phyloP scores from a whole-genome alignment of 1,140 invertebrate species.

The Maconellicoccus hirsutus region DNA sequence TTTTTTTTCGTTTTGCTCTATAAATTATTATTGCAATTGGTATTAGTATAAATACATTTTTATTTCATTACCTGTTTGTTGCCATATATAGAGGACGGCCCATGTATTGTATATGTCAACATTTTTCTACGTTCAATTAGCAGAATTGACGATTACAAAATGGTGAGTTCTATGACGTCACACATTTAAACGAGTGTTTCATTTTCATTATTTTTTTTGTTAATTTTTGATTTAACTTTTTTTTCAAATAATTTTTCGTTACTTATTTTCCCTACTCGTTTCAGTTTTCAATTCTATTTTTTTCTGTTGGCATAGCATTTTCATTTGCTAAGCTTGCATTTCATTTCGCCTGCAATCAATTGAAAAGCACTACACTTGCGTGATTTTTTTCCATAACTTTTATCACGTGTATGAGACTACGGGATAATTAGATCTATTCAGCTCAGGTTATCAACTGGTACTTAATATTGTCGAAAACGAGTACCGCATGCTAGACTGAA shows the following conservation, averaged over 20 bases:
- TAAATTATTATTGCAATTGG: background rate
- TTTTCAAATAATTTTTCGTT: background rate
- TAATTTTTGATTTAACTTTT: conserved; percentile 15
- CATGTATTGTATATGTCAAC: conserved; percentile 77
- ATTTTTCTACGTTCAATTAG: conserved; percentile 91
- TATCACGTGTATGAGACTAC: too few relatives aligned
- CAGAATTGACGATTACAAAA: conserved; percentile 98
- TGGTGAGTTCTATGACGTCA: conserved; percentile 61
- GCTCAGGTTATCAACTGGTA: too few relatives aligned
- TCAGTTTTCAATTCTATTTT: background rate
- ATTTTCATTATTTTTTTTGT: conserved; percentile 17
- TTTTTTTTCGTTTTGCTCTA: background rate
- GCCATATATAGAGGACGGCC: conserved; percentile 36
- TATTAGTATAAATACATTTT: conserved; percentile 14
- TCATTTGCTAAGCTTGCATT: too few relatives aligned
- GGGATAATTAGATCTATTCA: too few relatives aligned
- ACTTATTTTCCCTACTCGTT: background rate
- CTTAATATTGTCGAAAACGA: too few relatives aligned
- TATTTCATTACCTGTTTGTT: conserved; percentile 20
- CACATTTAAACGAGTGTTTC: conserved; percentile 16
- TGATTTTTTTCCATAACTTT: too few relatives aligned
- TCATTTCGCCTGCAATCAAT: too few relatives aligned
- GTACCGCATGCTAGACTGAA: too few relatives aligned
- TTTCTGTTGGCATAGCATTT: background rate
- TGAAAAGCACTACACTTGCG: too few relatives aligned